phyloP scores from a whole-genome alignment of 2,797 vertebrate genomes.

The Eremophila alpestris region DNA sequence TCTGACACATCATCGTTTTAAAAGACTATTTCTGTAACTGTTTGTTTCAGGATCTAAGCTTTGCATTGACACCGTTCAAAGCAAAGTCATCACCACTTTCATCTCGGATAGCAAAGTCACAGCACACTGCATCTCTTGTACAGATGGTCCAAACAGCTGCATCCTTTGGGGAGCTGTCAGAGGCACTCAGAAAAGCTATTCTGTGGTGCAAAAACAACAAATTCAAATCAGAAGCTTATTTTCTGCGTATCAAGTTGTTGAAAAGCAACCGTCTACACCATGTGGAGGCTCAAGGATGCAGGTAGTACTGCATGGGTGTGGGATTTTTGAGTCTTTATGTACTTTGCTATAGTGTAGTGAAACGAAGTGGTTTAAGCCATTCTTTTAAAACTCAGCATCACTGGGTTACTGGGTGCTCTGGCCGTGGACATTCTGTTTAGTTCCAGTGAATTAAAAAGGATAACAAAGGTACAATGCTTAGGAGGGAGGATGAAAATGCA shows the following conservation, averaged over 20 bases:
- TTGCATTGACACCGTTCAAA: background rate
- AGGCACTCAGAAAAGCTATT: slow-evolving; percentile 69
- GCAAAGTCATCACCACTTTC: background rate
- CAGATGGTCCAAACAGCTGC: slow-evolving; percentile 57
- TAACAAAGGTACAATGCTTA: background rate
- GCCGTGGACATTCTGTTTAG: background rate
- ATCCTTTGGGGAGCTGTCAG: slow-evolving; percentile 72
- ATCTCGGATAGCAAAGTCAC: background rate
- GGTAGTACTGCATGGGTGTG: slow-evolving; percentile 46
- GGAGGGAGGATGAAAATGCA: background rate
- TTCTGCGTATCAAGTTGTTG: slow-evolving; percentile 75
- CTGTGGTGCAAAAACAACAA: slow-evolving; percentile 74
- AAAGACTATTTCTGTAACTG: background rate
- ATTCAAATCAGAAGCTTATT: slow-evolving; percentile 62
- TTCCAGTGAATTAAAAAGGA: background rate
- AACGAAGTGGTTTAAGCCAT: background rate
- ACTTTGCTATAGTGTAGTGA: background rate
- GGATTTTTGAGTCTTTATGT: background rate
- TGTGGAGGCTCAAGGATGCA: slow-evolving; percentile 76
- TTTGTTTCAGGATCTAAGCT: slow-evolving; percentile 64
- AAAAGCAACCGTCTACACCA: slow-evolving; percentile 77
- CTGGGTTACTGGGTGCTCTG: background rate
- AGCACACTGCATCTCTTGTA: slow-evolving; percentile 38
- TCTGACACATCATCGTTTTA: background rate
- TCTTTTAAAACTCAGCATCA: background rate